A percentile compares a stretch with the other conserved stretches of the same genome.
Evolutionary conservation across 2,888 invertebrate genomes (phyloP).

Genomic region (Clusia tigrina): DNA sequence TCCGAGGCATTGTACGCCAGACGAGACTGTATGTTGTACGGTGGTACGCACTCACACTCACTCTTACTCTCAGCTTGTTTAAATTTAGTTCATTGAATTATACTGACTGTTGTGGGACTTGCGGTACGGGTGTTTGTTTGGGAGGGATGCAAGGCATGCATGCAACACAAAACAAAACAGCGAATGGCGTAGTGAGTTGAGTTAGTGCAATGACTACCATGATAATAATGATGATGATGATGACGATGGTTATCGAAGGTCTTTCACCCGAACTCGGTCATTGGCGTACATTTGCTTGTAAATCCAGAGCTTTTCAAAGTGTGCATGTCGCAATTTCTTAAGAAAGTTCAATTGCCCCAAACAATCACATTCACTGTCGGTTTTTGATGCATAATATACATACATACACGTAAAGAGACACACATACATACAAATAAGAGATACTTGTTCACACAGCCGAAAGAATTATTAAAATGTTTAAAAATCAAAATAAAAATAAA

Average conservation of each 20-base stretch:
- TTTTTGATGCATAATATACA: constrained; percentile 50
- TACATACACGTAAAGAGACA: background rate
- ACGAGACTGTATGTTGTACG: background rate
- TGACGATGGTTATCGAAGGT: constrained; percentile 65
- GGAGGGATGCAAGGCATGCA: constrained; percentile 7
- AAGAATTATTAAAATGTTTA: constrained; percentile 2
- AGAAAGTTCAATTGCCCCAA: constrained; percentile 63
- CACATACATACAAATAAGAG: background rate
- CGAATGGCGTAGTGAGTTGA: background rate
- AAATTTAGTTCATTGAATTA: constrained; percentile 38
- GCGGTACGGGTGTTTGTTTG: background rate
- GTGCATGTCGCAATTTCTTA: constrained; percentile 63
- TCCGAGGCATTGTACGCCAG: no score
- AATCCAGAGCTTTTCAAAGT: constrained; percentile 63
- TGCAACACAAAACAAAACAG: background rate
- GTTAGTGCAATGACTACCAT: constrained; percentile 20
- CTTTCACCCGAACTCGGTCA: constrained; percentile 66
- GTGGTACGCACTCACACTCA: constrained; percentile 33
- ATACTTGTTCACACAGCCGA: constrained; percentile 21
- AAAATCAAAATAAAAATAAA: constrained; percentile 6
- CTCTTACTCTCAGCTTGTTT: constrained; percentile 13
- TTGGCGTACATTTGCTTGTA: constrained; percentile 65
- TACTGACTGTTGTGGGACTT: constrained; percentile 15
- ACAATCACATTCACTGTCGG: constrained; percentile 63
- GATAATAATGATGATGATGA: constrained; percentile 53